Evolutionary conservation across 2,888 invertebrate genomes (phyloP).

Genomic region (Amaurobius ferox): DNA sequence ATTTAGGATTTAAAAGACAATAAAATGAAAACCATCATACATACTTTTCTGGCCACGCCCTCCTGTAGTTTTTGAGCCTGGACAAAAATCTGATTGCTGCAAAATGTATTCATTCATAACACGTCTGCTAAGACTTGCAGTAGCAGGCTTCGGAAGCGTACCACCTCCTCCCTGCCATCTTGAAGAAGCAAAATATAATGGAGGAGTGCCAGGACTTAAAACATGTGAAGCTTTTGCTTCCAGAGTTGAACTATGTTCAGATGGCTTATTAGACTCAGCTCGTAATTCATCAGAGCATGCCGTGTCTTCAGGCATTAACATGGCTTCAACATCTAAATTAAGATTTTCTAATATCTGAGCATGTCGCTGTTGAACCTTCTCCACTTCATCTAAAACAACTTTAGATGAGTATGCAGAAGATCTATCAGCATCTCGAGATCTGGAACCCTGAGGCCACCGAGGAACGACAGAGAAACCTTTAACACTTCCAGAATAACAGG

Average conservation of each 20-base stretch:
- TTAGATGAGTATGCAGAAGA: constrained; percentile 57
- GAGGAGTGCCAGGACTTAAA: constrained; percentile 65
- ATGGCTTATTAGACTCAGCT: constrained; percentile 30
- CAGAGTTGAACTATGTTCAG: constrained; percentile 43
- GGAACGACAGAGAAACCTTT: constrained; percentile 55
- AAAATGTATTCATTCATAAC: constrained; percentile 70
- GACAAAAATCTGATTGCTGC: constrained; percentile 68
- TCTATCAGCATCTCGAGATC: constrained; percentile 38
- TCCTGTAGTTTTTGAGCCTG: constrained; percentile 50
- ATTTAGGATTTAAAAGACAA: too few relatives aligned
- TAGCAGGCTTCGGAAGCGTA: constrained; percentile 58
- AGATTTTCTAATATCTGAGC: constrained; percentile 89
- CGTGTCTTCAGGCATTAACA: constrained; percentile 85
- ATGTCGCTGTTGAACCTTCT: constrained; percentile 87
- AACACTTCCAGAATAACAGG: constrained; percentile 69
- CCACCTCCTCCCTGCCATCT: constrained; percentile 54
- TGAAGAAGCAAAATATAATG: constrained; percentile 61
- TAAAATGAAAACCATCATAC: background rate
- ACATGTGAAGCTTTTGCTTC: constrained; percentile 60
- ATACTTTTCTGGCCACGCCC: constrained; percentile 53
- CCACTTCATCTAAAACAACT: constrained; percentile 68
- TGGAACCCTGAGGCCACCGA: constrained; percentile 41
- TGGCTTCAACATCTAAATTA: constrained; percentile 91
- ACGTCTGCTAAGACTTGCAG: constrained; percentile 52
- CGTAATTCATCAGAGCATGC: constrained; percentile 63